Percentiles rank a stretch among this genome's conserved stretches.
Conservation (phyloP, 2,113 vertebrate species). For the Alces alces region DNA sequence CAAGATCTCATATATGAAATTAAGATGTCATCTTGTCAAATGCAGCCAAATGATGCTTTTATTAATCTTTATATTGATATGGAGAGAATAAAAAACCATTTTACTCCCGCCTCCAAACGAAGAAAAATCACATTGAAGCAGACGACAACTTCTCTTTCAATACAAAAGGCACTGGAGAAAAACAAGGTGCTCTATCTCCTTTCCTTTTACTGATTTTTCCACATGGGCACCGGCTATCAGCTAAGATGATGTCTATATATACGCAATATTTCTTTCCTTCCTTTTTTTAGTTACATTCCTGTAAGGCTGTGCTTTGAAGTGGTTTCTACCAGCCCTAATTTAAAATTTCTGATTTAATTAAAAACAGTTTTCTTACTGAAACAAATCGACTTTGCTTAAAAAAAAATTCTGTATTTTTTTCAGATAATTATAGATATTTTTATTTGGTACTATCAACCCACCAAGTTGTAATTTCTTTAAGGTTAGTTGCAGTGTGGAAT, state of each 20-base stretch:
- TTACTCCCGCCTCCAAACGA: neutral
- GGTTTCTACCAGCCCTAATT: slow-evolving; percentile 25
- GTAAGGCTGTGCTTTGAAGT: slow-evolving; percentile 60
- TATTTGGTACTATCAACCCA: neutral
- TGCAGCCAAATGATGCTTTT: neutral
- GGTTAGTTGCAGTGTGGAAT: neutral
- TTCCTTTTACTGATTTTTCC: slow-evolving; percentile 46
- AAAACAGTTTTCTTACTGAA: slow-evolving; percentile 2
- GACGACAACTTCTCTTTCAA: neutral
- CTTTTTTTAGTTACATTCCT: slow-evolving; percentile 54
- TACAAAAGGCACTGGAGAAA: neutral
- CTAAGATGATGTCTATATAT: neutral
- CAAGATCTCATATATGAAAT: neutral
- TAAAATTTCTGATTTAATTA: slow-evolving; percentile 38
- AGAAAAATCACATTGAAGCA: neutral
- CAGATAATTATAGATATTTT: neutral
- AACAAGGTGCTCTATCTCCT: neutral
- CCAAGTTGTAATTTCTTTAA: neutral
- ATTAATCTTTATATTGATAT: neutral
- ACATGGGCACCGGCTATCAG: neutral
- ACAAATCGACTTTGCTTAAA: neutral
- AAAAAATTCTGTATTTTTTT: neutral
- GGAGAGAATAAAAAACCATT: neutral
- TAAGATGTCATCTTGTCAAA: neutral
- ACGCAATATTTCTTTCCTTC: slow-evolving; percentile 23